Evolutionary conservation across 2,797 vertebrate species (phyloP), one percentile per base, ranked within the genome.

Genomic region (Acestrorhynchus altus): DNA sequence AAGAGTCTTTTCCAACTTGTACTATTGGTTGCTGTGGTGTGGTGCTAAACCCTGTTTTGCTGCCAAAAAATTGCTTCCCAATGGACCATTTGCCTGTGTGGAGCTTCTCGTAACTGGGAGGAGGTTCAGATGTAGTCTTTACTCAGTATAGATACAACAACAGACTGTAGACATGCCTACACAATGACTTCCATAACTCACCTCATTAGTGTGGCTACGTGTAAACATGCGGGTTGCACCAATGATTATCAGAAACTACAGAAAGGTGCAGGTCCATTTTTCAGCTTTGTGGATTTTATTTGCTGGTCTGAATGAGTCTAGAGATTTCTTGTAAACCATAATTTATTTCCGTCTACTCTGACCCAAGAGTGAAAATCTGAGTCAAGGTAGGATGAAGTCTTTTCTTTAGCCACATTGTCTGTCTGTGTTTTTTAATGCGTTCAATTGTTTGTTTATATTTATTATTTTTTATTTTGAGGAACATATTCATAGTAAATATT

Each of bases 11-110:
- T 78, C 63, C 81, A 56, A 67, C 83, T 72, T 75, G 75, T 76
- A 76, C 65, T 82, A 20, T 72, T 72, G 69, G n/a, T 79, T 1
- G 68, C 61, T 73, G 68, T 69, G 85, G 65, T 86, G 78, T 79
- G 83, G 56, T 85, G 40, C 76, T 77, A 26, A 87, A 86, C 82
- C 85, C 86, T 84, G 89, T 88, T 84, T 83, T 85, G 88, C 87
- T 86, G 88, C 84, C 84, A 85, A 86, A 76, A 89, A 77, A 86
- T 13, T 78, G 57, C 68, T 85, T 78, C 65, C 67, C 47, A 64
- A 79, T 84, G 28, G 44, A 73, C 71, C 82, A 71, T 40, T 85
- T 76, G 84, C 84, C 86, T 80, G 84, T 85, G 69, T 80, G 57
- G 59, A 67, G 54, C 51, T 60, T 67, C 54, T 56, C 39, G 20